Percentiles rank a stretch among this genome's conserved stretches.
phyloP scores from a whole-genome alignment of 2,888 invertebrate species.

The Eudasyphora cyanicolor region DNA sequence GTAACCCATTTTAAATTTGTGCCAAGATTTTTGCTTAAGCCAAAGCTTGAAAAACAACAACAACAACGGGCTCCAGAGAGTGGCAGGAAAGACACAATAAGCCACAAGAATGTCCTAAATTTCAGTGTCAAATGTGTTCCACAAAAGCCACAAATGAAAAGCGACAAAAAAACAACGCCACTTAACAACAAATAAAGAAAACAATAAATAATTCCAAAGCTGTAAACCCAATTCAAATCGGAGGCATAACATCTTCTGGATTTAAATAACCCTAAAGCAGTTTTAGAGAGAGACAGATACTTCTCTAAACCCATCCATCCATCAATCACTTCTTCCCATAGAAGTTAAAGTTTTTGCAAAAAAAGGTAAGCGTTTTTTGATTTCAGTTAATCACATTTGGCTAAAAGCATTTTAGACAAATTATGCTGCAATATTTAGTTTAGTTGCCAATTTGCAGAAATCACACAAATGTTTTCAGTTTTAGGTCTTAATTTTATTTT shows the following conservation, averaged over 20 bases:
- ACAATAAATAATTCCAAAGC: constrained; percentile 29
- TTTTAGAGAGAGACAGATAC: too few relatives aligned
- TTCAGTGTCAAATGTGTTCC: constrained; percentile 65
- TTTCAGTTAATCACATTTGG: constrained; percentile 16
- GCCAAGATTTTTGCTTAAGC: constrained; percentile 68
- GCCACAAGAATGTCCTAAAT: constrained; percentile 63
- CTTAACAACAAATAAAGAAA: neutral
- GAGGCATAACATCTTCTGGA: neutral
- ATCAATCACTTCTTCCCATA: neutral
- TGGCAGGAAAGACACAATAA: neutral
- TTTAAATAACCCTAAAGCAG: neutral
- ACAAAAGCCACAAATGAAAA: constrained; percentile 34
- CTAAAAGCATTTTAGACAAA: constrained; percentile 8
- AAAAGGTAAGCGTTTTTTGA: neutral
- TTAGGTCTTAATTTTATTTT: constrained; percentile 53
- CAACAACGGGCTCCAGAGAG: neutral
- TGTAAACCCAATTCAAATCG: neutral
- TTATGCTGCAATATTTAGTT: constrained; percentile 55
- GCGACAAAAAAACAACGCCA: neutral
- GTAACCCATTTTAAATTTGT: constrained; percentile 75
- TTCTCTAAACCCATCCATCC: neutral
- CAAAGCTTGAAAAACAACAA: constrained; percentile 42
- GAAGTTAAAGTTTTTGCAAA: too few relatives aligned
- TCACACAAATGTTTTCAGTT: constrained; percentile 60
- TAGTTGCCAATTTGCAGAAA: constrained; percentile 32